A percentile compares a stretch with the other conserved stretches of the same genome.
Evolutionary conservation across 1,140 invertebrate species (phyloP).

Genomic region (Tribolium castaneum): DNA sequence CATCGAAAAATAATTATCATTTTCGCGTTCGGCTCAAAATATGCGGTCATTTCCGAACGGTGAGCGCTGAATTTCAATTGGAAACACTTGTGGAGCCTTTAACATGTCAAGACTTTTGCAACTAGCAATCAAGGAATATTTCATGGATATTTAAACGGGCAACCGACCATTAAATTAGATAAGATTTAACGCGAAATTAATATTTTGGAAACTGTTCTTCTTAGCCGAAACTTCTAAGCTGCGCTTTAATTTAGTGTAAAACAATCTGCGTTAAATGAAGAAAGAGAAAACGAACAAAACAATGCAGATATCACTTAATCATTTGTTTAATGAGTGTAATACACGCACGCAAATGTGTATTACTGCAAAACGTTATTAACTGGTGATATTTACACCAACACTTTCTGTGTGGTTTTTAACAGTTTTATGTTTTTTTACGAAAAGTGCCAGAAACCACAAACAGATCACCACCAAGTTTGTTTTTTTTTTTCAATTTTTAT

Average conservation of each 20-base stretch:
- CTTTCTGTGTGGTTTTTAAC: background rate
- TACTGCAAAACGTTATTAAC: background rate
- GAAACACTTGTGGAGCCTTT: background rate
- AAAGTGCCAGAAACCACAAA: too few relatives aligned
- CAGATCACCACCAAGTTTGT: too few relatives aligned
- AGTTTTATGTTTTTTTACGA: too few relatives aligned
- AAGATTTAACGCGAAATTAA: background rate
- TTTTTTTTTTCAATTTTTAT: too few relatives aligned
- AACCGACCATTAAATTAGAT: background rate
- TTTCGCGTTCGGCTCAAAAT: background rate
- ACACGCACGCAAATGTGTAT: background rate
- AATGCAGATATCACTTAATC: background rate
- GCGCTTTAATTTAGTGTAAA: too few relatives aligned
- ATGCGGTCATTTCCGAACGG: conserved; percentile 13
- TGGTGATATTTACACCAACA: background rate
- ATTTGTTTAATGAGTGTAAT: background rate
- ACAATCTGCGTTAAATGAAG: background rate
- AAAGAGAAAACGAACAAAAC: background rate
- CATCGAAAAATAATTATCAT: background rate
- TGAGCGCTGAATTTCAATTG: background rate
- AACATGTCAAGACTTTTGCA: background rate
- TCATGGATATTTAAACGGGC: background rate
- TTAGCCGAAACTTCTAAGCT: too few relatives aligned
- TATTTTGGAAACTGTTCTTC: background rate
- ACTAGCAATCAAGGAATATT: background rate